Conservation (phyloP, 1,140 invertebrate species). For the Dreissena rostriformis region DNA sequence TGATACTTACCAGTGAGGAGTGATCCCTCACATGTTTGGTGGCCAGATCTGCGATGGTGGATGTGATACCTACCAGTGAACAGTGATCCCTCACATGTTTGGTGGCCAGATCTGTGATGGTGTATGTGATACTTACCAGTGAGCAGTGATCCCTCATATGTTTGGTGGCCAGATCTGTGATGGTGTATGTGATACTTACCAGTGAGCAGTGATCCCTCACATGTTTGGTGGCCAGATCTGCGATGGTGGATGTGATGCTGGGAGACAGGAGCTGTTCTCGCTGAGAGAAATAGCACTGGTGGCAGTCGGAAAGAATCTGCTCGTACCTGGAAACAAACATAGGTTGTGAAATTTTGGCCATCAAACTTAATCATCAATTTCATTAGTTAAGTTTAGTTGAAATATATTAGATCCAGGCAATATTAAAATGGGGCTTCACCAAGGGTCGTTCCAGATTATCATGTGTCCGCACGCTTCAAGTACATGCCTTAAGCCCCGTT, state of each 20-base stretch:
- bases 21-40: conserved; percentile 90
- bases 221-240: conserved; percentile 87
- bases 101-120: conserved; percentile 87
- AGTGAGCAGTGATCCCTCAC: conserved; percentile 93
- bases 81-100: conserved; percentile 93
- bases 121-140: conserved; percentile 89
- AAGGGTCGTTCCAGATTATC: no score
- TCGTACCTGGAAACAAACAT: conserved; percentile 84
- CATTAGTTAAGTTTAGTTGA: neutral
- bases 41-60: conserved; percentile 88
- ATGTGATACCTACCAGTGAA: conserved; percentile 88
- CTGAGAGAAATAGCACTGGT: conserved; percentile 92
- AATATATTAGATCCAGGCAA: no score
- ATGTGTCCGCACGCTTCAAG: no score
- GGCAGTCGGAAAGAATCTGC: conserved; percentile 90
- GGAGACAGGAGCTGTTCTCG: conserved; percentile 88
- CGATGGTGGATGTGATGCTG: conserved; percentile 89
- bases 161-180: conserved; percentile 87
- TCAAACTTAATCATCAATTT: neutral
- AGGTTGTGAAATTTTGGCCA: neutral
- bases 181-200: conserved; percentile 87
- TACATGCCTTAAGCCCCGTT: no score
- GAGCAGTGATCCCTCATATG: conserved; percentile 93
- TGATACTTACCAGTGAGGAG: conserved; percentile 90
- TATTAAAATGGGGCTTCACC: no score